Evolutionary conservation across 1,140 invertebrate species (phyloP), one percentile per base, ranked within the genome.

Genomic region (Trachymyrmex septentrionalis): DNA sequence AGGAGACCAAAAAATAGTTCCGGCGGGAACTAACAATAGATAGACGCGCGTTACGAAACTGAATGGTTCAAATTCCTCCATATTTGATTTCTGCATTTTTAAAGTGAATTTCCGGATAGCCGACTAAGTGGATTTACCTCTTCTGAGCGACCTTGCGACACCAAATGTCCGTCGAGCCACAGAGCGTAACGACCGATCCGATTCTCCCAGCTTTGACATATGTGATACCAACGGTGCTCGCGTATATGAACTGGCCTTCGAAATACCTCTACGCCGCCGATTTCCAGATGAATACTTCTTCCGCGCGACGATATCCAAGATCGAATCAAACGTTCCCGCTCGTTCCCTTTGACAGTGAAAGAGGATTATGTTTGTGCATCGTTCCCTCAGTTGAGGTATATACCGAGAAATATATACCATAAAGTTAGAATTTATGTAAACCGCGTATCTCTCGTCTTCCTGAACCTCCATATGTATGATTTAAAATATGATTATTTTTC

Each of bases 151-250:
- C 96, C 96, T 85, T 96, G 95, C 24, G 92, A 93, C 59, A 92
- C 86, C 16, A 96, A 93, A 85, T 95, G 95, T 7, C 96, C 96
- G 92, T 97, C 96, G 34, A 97, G 88, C 93, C 96, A 97, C 4
- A 97, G 89, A 50, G 95, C 96, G 95, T 96, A 97, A 6, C 94
- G 95, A n/a, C 96, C 97, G 63, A 94, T 94, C 53, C 93, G 92
- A 5, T 96, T 96, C 72, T 96, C 96, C 96, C 97, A 97, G 64
- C 96, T 96, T 72, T 96, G 93, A 87, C 97, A 97, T n/a, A 97
- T 89, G 90, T 97, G 97, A 73, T 96, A 96, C 97, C 97, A 97
- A 1, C 94, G 93, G 88, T 96, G 94, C 86, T 96, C 96, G 27
- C 89, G 82, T 19, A 97, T 91, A 50, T 95, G 92, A 10, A 96